phyloP scores from a whole-genome alignment of 1,140 invertebrate genomes.

The Tetraneura akinire region DNA sequence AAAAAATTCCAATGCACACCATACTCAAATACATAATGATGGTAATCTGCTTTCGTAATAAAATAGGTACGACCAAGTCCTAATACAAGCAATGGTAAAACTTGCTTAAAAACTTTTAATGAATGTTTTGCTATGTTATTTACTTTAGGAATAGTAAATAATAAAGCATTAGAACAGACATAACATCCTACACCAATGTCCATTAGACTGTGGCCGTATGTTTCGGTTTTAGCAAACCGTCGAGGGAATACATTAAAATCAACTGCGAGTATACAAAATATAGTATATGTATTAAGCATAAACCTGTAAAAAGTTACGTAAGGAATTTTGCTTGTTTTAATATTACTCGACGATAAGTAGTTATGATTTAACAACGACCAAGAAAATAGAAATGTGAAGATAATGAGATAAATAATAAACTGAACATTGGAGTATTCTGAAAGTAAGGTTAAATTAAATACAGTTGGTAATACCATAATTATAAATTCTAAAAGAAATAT shows the following conservation, averaged over 20 bases:
- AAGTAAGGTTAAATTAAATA: conserved; percentile 25
- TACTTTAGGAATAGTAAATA: conserved; percentile 64
- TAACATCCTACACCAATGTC: conserved; percentile 91
- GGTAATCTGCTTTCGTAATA: conserved; percentile 74
- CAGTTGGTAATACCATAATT: neutral
- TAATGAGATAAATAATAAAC: conserved; percentile 16
- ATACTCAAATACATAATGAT: conserved; percentile 87
- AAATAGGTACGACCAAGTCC: conserved; percentile 71
- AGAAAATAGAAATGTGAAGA: neutral
- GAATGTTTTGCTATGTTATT: conserved; percentile 24
- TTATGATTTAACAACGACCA: conserved; percentile 35
- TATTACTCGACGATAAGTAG: conserved; percentile 54
- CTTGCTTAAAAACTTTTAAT: conserved; percentile 50
- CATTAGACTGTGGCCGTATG: conserved; percentile 88
- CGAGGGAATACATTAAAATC: conserved; percentile 88
- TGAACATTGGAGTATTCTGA: neutral
- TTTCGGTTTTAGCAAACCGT: conserved; percentile 82
- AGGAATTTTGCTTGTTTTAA: conserved; percentile 57
- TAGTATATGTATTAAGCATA: conserved; percentile 73
- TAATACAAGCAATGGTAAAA: conserved; percentile 66
- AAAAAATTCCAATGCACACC: conserved; percentile 98
- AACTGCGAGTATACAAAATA: conserved; percentile 85
- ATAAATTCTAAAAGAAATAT: conserved; percentile 34
- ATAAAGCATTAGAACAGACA: conserved; percentile 82
- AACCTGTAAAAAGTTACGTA: conserved; percentile 72